Percentiles rank a stretch among this genome's conserved stretches.
phyloP scores from a whole-genome alignment of 2,113 vertebrate species.

The Crotalus viridis region DNA sequence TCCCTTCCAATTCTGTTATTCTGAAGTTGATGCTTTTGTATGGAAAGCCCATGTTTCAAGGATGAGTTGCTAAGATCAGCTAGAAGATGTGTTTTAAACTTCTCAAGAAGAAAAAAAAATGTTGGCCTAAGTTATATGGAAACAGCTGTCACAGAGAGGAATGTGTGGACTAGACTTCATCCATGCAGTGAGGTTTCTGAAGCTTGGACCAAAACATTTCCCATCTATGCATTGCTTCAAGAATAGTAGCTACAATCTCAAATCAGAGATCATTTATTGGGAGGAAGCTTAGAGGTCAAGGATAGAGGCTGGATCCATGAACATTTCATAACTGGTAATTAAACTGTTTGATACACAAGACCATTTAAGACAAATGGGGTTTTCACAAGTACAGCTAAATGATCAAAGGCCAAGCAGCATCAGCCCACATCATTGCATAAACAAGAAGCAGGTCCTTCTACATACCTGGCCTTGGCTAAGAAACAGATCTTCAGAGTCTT shows the following conservation, averaged over 20 bases:
- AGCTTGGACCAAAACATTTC: background rate
- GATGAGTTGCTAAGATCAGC: background rate
- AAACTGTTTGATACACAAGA: background rate
- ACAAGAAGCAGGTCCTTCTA: no score
- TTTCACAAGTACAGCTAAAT: background rate
- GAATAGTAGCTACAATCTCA: background rate
- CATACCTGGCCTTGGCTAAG: no score
- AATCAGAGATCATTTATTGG: background rate
- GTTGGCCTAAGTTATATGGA: background rate
- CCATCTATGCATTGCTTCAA: background rate
- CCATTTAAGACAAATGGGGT: background rate
- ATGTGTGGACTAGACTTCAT: background rate
- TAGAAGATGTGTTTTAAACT: background rate
- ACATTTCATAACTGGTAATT: background rate
- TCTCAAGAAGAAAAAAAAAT: background rate
- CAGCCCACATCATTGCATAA: no score
- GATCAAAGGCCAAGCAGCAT: background rate
- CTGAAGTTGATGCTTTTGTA: background rate
- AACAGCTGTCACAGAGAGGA: background rate
- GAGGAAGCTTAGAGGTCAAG: background rate
- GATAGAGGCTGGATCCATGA: no score
- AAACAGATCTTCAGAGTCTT: background rate
- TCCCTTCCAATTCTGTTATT: no score
- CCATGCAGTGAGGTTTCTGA: background rate
- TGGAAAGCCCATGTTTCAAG: background rate